phyloP scores from a whole-genome alignment of 2,888 invertebrate species.

The Geotrupes spiniger region DNA sequence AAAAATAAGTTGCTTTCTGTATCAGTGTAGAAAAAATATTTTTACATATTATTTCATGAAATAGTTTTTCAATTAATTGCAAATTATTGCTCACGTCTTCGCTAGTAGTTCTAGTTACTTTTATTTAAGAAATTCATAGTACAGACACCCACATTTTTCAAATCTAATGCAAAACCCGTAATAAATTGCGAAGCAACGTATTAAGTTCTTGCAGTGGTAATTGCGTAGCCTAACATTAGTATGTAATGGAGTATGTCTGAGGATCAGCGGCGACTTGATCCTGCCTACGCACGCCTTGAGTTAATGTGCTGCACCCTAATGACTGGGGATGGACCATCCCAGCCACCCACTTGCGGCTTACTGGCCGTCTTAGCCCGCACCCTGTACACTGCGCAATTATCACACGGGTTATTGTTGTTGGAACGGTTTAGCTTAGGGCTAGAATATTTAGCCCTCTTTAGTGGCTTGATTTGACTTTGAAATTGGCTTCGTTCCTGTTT shows the following conservation, averaged over 20 bases:
- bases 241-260: constrained; percentile 47
- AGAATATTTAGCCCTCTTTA: constrained; percentile 48
- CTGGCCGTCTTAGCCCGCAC: constrained; percentile 38
- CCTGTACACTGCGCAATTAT: constrained; percentile 44
- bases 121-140: too few species aligned
- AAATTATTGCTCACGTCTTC: too few species aligned
- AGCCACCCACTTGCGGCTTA: constrained; percentile 34
- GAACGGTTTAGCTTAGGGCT: constrained; percentile 46
- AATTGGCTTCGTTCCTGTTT: constrained; percentile 42
- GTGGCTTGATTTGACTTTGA: constrained; percentile 48
- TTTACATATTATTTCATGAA: too few species aligned
- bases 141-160: not conserved
- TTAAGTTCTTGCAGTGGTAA: constrained; percentile 17
- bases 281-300: constrained; percentile 47
- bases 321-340: constrained; percentile 41
- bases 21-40: too few species aligned
- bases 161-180: constrained; percentile 17
- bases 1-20: too few species aligned
- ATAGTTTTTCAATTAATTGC: too few species aligned
- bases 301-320: constrained; percentile 49
- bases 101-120: too few species aligned
- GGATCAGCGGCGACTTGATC: constrained; percentile 45
- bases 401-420: constrained; percentile 50
- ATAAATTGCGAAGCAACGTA: constrained; percentile 15
- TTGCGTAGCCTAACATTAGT: constrained; percentile 40